Evolutionary conservation across 2,888 invertebrate genomes (phyloP).

Genomic region (Catocala nupta): DNA sequence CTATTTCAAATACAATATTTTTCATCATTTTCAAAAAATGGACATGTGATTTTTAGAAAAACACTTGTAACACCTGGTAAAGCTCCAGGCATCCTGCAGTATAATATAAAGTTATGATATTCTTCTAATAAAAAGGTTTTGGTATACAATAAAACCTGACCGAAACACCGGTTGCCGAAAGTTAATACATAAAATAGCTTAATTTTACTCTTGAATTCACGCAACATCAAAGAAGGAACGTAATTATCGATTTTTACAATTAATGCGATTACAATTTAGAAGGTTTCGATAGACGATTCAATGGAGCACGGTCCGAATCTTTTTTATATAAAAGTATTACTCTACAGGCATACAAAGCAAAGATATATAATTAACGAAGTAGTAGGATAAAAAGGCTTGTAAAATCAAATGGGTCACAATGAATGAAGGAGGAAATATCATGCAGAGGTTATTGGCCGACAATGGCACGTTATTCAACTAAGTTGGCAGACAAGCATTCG

Average conservation of each 20-base stretch:
- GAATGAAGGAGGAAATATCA: too few species aligned
- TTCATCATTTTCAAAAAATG: too few species aligned
- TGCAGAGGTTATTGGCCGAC: too few species aligned
- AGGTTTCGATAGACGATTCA: conserved; percentile 15
- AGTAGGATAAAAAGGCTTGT: too few species aligned
- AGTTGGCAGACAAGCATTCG: too few species aligned
- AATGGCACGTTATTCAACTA: too few species aligned
- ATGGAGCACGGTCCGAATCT: not conserved
- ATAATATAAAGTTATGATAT: conserved; percentile 3
- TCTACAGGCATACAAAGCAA: not conserved
- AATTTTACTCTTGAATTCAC: not conserved
- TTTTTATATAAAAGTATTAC: not conserved
- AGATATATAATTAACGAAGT: not conserved
- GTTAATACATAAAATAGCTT: not conserved
- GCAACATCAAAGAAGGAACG: conserved; percentile 7
- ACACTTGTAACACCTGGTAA: too few species aligned
- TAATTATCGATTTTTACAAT: conserved; percentile 23
- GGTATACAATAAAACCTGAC: not conserved
- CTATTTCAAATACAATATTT: too few species aligned
- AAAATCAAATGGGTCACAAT: too few species aligned
- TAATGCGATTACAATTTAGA: conserved; percentile 24
- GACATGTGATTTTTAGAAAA: too few species aligned
- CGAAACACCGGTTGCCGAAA: not conserved
- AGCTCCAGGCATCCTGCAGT: not conserved
- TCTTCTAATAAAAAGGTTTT: not conserved